Evolutionary conservation across 2,113 vertebrate species (phyloP).

Genomic region (Lophochroa leadbeateri): DNA sequence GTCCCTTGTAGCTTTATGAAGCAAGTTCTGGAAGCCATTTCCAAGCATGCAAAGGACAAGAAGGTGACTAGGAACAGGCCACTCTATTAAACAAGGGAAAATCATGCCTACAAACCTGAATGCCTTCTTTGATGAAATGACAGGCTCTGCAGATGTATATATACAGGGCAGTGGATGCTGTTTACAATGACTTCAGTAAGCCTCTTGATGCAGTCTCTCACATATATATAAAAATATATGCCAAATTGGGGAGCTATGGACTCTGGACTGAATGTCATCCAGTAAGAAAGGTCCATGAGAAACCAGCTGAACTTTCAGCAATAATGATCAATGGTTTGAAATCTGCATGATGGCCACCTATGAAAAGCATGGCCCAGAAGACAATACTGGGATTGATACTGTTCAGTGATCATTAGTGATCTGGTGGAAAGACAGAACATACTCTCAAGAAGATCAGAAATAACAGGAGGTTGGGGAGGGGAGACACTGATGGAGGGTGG

Average conservation of each 20-base stretch:
- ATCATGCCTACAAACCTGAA: not conserved
- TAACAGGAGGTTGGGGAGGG: not conserved
- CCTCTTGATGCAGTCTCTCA: not conserved
- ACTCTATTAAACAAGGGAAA: not conserved
- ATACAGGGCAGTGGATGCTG: not conserved
- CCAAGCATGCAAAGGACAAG: not conserved
- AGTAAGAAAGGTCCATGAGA: not conserved
- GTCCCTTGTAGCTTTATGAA: not conserved
- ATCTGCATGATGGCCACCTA: not conserved
- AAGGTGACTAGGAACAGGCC: not conserved
- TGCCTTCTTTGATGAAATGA: not conserved
- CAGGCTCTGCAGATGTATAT: not conserved
- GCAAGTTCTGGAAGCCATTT: not conserved
- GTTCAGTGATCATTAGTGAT: not conserved
- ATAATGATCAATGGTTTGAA: not conserved
- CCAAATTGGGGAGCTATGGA: not conserved
- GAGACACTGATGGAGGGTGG: not conserved
- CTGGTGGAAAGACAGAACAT: not conserved
- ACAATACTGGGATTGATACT: not conserved
- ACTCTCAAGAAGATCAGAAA: not conserved
- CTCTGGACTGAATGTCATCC: not conserved
- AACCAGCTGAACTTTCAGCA: not conserved
- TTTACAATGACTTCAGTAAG: not conserved
- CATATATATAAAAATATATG: not conserved
- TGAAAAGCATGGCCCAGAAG: not conserved